Evolutionary conservation across 2,888 invertebrate genomes (phyloP), one percentile per base, ranked within the genome.

Genomic region (Spialia ferax): DNA sequence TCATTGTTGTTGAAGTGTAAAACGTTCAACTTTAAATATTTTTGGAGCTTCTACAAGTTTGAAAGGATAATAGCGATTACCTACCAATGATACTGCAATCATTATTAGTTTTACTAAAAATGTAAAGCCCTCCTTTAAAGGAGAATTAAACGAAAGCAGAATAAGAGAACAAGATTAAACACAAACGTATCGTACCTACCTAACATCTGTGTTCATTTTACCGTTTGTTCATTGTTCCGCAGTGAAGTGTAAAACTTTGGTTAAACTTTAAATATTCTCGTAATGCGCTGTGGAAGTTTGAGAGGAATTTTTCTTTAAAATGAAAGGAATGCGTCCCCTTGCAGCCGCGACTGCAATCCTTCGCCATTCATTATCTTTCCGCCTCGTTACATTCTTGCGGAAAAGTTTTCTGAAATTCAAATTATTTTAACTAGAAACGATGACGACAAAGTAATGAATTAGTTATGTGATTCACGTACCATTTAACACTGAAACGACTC

Each of bases 301-400:
- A 35, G 22, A 57, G 32, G 29, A 45, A 56, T 63, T 63, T 45
- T 63, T 54, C 29, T 56, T 62, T 52, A 62, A 52, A 63, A 55
- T 45, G 42, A 42, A 32, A 63, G 63, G 55, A 56, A 64, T 64
- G 64, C 35, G 48, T 64, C 55, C 32, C 63, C 10, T 42, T 63
- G 63, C 55, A 63, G 18, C 63, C 63, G 73, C 75, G 74, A 71
- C 70, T 70, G 73, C 65, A 67, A 73, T 71, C 69, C 71, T 73
- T 73, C 71, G 68, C 75, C 75, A 75, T 75, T 70, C 72, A 74
- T 75, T 75, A 75, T 75, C 70, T 72, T 75, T 75, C 75, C 75
- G 69, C 69, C 63, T 72, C 72, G 72, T 70, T 74, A 69, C 69
- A 64, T 69, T 70, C 70, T 70, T 70, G 67, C 63, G 68, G 66